phyloP scores from a whole-genome alignment of 2,888 invertebrate genomes.

The Ditylenchus weischeri region DNA sequence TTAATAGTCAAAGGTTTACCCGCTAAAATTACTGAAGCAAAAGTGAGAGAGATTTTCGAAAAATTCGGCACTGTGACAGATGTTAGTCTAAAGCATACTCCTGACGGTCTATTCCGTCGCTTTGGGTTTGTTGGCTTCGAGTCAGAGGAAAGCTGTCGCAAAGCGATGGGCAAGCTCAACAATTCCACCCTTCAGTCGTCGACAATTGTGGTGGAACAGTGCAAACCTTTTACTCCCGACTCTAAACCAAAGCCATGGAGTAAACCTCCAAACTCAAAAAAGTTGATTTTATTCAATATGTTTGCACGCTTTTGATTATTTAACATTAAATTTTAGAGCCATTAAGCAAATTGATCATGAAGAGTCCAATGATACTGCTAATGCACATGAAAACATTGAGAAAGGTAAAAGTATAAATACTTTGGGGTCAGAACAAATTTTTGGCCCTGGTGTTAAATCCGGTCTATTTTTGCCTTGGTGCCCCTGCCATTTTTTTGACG shows the following conservation, averaged over 20 bases:
- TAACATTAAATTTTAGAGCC: too few species aligned
- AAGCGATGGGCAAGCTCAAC: constrained; percentile 76
- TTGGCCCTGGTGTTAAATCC: too few species aligned
- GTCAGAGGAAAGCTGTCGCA: constrained; percentile 73
- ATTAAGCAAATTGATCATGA: too few species aligned
- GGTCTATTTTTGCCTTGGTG: too few species aligned
- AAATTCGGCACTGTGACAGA: constrained; percentile 71
- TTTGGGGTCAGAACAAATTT: too few species aligned
- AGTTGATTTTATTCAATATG: constrained; percentile 42
- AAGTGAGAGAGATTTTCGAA: constrained; percentile 41
- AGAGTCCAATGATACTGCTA: too few species aligned
- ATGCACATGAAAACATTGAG: too few species aligned
- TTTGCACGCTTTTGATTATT: too few species aligned
- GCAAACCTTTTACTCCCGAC: constrained; percentile 60
- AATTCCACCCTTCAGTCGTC: constrained; percentile 79
- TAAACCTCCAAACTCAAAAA: constrained; percentile 78
- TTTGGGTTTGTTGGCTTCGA: constrained; percentile 91
- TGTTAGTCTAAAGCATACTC: constrained; percentile 84
- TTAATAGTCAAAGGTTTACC: constrained; percentile 54
- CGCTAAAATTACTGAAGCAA: constrained; percentile 36
- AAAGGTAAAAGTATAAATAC: too few species aligned
- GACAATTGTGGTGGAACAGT: constrained; percentile 72
- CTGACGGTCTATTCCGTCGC: constrained; percentile 81
- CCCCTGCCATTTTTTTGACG: too few species aligned
- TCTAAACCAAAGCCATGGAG: constrained; percentile 86